Evolutionary conservation across 2,888 invertebrate genomes (phyloP).

Genomic region (Protonemura montana): DNA sequence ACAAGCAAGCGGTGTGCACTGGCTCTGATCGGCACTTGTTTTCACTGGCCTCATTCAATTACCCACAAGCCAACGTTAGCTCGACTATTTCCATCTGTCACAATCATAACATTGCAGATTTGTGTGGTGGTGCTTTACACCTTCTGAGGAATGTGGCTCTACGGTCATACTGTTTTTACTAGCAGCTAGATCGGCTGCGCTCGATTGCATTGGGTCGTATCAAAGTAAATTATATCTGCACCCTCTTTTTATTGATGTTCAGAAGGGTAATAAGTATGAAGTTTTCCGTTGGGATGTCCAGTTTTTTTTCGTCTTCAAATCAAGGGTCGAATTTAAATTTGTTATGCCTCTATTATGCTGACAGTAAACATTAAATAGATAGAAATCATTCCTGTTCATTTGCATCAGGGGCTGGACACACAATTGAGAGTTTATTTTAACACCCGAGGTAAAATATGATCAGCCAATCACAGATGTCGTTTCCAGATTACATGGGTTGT

Average conservation of each 20-base stretch:
- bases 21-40: slow-evolving; percentile 5
- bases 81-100: slow-evolving; percentile 15
- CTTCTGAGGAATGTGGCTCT: not conserved
- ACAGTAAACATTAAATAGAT: too few relatives aligned
- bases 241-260: not conserved
- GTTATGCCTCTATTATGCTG: not conserved
- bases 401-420: too few relatives aligned
- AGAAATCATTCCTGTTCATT: too few relatives aligned
- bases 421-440: too few relatives aligned
- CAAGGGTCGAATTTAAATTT: not conserved
- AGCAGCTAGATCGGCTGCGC: too few relatives aligned
- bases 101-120: slow-evolving; percentile 22
- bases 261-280: not conserved
- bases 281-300: not conserved
- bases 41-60: slow-evolving; percentile 37
- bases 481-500: too few relatives aligned
- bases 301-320: not conserved
- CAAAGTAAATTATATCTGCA: not conserved
- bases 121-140: slow-evolving; percentile 9
- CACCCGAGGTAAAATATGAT: too few relatives aligned
- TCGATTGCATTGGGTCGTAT: too few relatives aligned
- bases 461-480: too few relatives aligned
- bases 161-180: not conserved
- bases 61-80: not conserved
- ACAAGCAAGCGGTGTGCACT: not conserved